Conservation (phyloP, 2,113 vertebrate species). For the Pseudorectes ferrugineus region DNA sequence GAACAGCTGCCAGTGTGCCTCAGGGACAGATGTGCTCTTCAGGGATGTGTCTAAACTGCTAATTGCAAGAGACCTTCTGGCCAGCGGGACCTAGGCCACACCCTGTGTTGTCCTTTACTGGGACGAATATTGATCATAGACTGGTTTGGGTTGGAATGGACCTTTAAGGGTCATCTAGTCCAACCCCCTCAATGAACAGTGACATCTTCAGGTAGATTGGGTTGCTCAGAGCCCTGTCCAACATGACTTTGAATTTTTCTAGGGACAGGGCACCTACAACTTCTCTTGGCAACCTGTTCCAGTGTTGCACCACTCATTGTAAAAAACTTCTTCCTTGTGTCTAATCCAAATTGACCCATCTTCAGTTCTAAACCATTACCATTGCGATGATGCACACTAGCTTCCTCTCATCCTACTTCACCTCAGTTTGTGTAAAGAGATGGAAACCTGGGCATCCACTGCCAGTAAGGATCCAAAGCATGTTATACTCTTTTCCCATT, state of each 20-base stretch:
- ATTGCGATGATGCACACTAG: background rate
- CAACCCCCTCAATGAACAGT: background rate
- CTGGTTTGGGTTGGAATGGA: background rate
- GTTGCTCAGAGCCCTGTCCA: background rate
- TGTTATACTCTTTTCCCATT: background rate
- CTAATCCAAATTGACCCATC: background rate
- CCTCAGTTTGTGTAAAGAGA: background rate
- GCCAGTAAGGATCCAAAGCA: background rate
- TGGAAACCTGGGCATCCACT: background rate
- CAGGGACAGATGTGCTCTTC: background rate
- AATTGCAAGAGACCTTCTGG: background rate
- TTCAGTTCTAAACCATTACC: background rate
- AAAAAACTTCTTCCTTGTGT: background rate
- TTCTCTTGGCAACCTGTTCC: background rate
- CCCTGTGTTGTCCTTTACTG: background rate
- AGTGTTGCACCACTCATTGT: background rate
- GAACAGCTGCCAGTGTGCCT: background rate
- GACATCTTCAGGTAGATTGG: rapidly evolving
- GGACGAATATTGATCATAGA: too few relatives aligned
- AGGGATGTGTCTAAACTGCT: background rate
- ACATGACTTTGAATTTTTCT: background rate
- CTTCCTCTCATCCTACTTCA: background rate
- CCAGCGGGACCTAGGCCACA: rapidly evolving
- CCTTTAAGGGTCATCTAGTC: background rate
- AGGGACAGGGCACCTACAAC: background rate